A percentile compares a stretch with the other conserved stretches of the same genome.
phyloP scores from a whole-genome alignment of 2,797 vertebrate species.

The Limnodromus scolopaceus region DNA sequence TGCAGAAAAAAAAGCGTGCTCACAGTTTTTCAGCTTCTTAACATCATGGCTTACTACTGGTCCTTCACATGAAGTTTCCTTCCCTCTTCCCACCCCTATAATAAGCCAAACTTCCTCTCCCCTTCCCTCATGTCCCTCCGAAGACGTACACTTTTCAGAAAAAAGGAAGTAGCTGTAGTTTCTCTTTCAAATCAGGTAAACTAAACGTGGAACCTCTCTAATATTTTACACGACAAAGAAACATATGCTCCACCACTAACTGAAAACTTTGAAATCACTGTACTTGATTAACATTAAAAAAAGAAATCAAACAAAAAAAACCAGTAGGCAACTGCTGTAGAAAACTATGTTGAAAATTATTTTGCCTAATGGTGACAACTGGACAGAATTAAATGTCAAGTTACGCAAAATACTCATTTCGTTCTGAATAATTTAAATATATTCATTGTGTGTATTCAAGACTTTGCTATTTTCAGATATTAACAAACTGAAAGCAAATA shows the following conservation, averaged over 20 bases:
- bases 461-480: not conserved
- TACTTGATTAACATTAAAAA: not conserved
- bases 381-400: not conserved
- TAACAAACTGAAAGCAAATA: not conserved
- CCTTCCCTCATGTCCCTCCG: not conserved
- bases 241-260: not conserved
- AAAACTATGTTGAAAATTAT: not conserved
- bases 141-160: not conserved
- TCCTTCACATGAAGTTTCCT: not conserved
- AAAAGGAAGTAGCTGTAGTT: conserved; percentile 36
- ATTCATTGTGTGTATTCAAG: not conserved
- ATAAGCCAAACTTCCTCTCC: not conserved
- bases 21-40: not conserved
- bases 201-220: not conserved
- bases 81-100: not conserved
- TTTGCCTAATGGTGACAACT: not conserved
- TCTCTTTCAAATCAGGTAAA: conserved; percentile 7
- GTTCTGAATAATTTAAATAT: not conserved
- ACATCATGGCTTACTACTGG: not conserved
- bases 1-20: not conserved
- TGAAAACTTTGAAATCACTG: not conserved
- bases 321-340: not conserved
- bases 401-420: not conserved
- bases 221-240: not conserved
- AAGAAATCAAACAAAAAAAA: not conserved